These are phyloP conservation scores for Yasuhikotakia modesta DNA, from an alignment of 2,797 vertebrate genomes.

Conservation along the genomic window DNA sequence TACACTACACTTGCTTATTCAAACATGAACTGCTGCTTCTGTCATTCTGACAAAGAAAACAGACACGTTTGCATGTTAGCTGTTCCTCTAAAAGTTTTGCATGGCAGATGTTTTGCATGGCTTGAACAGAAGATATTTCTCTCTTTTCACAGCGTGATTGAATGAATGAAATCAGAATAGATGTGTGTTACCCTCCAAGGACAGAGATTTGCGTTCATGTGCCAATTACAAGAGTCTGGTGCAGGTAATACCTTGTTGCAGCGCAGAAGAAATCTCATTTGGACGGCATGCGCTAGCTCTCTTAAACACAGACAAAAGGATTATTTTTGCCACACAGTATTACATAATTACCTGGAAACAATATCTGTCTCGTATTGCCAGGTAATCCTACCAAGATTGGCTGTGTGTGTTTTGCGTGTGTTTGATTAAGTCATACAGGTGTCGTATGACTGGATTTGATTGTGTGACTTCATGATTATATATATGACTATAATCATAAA, in stretches of 20 bases:
- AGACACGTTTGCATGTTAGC: constrained; percentile 1
- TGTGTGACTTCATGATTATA: neutral
- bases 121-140: constrained; percentile 1
- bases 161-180: constrained; percentile 44
- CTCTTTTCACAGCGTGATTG: constrained; percentile 31
- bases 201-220: constrained; percentile 26
- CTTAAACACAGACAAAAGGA: constrained; percentile 41
- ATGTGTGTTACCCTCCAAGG: constrained; percentile 26
- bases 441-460: constrained; percentile 28
- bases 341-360: constrained; percentile 32
- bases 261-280: constrained; percentile 46
- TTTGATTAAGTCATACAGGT: constrained; percentile 21
- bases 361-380: constrained; percentile 22
- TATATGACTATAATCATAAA: too few relatives aligned
- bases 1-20: neutral
- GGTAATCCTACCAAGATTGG: constrained; percentile 44
- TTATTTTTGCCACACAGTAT: constrained; percentile 40
- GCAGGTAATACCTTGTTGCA: constrained; percentile 8
- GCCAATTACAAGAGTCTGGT: constrained; percentile 18
- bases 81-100: neutral
- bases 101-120: constrained; percentile 21
- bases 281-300: constrained; percentile 24
- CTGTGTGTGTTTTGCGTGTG: constrained; percentile 20
- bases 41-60: constrained; percentile 29
- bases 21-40: neutral